Base-by-base conservation (phyloP, 2,888 invertebrate genomes). In the Phoenoteleia sp. region DNA sequence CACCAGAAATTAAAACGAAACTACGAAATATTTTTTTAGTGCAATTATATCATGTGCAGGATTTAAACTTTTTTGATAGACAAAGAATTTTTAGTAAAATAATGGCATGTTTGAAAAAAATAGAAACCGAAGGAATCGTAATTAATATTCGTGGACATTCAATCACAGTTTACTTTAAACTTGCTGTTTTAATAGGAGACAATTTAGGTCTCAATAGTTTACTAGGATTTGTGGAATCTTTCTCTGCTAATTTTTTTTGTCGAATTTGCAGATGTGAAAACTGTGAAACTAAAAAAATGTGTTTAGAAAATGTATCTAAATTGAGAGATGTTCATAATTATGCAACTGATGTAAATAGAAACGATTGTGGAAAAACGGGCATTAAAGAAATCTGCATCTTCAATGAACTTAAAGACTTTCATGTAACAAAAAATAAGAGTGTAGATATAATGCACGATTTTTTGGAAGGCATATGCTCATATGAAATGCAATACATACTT, bases 121-220 rank as follows among this genome's bases (percentile, higher is more conserved):
- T 87, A 52, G 85, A 85, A 71, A 66, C 19, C 45, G 47, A 79
- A 36, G 84, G 82, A 11, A 84, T 87, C 29, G 36, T 7, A n/a
- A 23, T 84, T 36, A n/a, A 19, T 13, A 5, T 84, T 17, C 27
- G 49, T 23, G 23, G 47, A 47, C 15, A 33, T 36, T 21, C 56
- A 7, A 29, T 74, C 5, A 54, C 49, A 36, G 19, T 87, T 21
- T 83, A 76, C 58, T 87, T 87, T 36, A 75, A 76, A 60, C 23
- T 87, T 9, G 69, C 56, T 15, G 4, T 71, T n/a, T 13, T 84
- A 11, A 25, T 82, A 19, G 85, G 85, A 13, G 85, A 86, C 27
- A 87, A 84, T 62, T 64, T 84, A 17, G 69, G 75, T 4, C 42
- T 87, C 2, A 81, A 86, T 80, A n/a, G n/a, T n/a, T n/a, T n/a